Evolutionary conservation across 2,888 invertebrate species (phyloP).

Genomic region (Timandra comae): DNA sequence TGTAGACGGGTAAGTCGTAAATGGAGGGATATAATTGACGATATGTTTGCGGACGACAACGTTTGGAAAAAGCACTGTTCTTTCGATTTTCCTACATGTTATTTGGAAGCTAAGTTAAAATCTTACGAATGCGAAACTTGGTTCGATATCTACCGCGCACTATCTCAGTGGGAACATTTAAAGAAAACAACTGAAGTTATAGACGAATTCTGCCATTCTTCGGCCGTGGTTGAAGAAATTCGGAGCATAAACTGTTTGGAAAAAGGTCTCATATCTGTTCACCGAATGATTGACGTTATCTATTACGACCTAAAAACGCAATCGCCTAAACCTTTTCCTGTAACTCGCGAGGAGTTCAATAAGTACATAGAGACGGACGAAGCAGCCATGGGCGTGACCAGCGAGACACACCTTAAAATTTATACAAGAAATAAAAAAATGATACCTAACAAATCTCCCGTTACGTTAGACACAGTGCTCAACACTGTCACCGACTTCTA

Average conservation of each 20-base stretch:
- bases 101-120: conserved; percentile 32
- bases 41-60: conserved; percentile 27
- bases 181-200: conserved; percentile 29
- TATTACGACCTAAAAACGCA: conserved; percentile 47
- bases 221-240: conserved; percentile 35
- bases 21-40: conserved; percentile 50
- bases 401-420: conserved; percentile 5
- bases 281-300: conserved; percentile 27
- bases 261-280: conserved; percentile 44
- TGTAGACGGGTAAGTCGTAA: conserved; percentile 46
- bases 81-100: conserved; percentile 34
- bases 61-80: conserved; percentile 44
- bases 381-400: conserved; percentile 2
- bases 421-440: conserved; percentile 3
- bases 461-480: too few relatives aligned
- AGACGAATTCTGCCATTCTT: conserved; percentile 44
- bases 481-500: conserved; percentile 1
- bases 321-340: conserved; percentile 21
- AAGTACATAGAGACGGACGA: conserved; percentile 23
- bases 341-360: conserved; percentile 38
- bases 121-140: conserved; percentile 30
- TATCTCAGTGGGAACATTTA: conserved; percentile 47
- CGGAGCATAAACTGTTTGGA: conserved; percentile 35
- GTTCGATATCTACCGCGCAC: conserved; percentile 49
- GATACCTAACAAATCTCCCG: too few relatives aligned